Evolutionary conservation across 30 jellyfish, hydroid and myxozoan genomes (phyloP).

Genomic region (Rhopilema esculentum): DNA sequence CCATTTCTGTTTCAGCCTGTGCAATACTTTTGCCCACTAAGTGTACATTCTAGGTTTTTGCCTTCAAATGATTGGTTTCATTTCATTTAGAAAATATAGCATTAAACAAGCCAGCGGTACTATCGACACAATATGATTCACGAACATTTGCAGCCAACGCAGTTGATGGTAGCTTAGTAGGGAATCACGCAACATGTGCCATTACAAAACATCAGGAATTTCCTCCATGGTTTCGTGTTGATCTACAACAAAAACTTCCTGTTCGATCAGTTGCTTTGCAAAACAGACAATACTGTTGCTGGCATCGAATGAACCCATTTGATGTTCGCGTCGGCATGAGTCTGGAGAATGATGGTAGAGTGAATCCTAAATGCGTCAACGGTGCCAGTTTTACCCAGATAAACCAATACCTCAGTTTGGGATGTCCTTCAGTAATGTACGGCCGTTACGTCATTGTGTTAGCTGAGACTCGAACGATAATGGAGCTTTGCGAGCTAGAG

Average conservation of each 20-base stretch:
- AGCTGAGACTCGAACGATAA: neutral
- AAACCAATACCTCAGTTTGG: neutral
- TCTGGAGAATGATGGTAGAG: neutral
- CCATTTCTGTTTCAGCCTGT: too few relatives aligned
- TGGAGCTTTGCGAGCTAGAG: neutral
- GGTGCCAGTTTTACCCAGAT: neutral
- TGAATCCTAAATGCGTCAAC: conserved; percentile 2
- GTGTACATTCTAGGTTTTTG: too few relatives aligned
- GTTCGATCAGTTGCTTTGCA: neutral
- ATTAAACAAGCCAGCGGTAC: conserved; percentile 1
- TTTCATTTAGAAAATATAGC: neutral
- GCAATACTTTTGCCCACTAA: too few relatives aligned
- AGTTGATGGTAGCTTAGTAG: neutral
- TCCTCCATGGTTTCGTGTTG: conserved; percentile 30
- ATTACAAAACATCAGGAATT: neutral
- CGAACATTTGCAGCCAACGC: neutral
- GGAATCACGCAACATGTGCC: neutral
- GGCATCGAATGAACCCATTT: conserved; percentile 20
- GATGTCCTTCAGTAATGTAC: neutral
- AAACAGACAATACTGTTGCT: neutral
- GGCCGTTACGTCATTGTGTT: conserved; percentile 33
- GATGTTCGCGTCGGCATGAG: conserved; percentile 43
- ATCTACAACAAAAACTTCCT: neutral
- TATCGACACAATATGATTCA: neutral
- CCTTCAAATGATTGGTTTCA: too few relatives aligned